Base-by-base conservation (phyloP, 2,113 vertebrate genomes). In the Pungitius pungitius region DNA sequence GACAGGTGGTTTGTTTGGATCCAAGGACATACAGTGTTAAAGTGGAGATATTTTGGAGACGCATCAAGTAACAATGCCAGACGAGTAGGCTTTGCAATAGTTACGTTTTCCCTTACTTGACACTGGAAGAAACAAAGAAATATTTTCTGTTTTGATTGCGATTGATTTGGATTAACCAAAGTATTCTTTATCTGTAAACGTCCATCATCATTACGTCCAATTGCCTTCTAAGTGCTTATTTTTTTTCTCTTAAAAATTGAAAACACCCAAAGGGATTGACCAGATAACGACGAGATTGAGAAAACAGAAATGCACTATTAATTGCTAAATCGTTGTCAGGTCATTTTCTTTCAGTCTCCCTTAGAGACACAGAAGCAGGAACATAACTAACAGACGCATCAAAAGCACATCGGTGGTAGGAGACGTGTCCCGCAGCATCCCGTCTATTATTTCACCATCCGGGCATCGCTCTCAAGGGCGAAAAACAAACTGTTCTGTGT, bases 381-480 rank as follows among this genome's bases (percentile, higher is more conserved):
- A 9, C 9, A 35, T 47, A 26, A 45, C 59, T 40, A 64, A 33
- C 42, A 35, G 27, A 26, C 33, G 47, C 56, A 18, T 62, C 26
- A 35, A 37, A 13, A 22, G 14, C 33, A 58, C 9, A 30, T 17
- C 18, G 2, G 24, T 52, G 40, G 26, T 52, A 0, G 6, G 8
- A 57, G 20, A 35, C 26, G 55, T 10, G 63, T 80, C 57, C 61
- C 47, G 69, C 66, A 39, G 35, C 33, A 47, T 22, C 60, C 30
- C 14, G 18, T 81, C 55, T 58, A 40, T 73, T 22, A 71, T 65
- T 69, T 67, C 74, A 74, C 26, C 42, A n/a, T 6, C 39, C 33
- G 63, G 43, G 58, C 65, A 65, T 70, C 10, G 80, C 49, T 55
- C 69, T 83, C 77, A 83, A 83, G 85, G 77, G 35, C 64, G 51